A percentile compares a stretch with the other conserved stretches of the same genome.
These are phyloP conservation scores for Ia io DNA, from an alignment of 2,113 vertebrate species.

Conservation along the genomic window DNA sequence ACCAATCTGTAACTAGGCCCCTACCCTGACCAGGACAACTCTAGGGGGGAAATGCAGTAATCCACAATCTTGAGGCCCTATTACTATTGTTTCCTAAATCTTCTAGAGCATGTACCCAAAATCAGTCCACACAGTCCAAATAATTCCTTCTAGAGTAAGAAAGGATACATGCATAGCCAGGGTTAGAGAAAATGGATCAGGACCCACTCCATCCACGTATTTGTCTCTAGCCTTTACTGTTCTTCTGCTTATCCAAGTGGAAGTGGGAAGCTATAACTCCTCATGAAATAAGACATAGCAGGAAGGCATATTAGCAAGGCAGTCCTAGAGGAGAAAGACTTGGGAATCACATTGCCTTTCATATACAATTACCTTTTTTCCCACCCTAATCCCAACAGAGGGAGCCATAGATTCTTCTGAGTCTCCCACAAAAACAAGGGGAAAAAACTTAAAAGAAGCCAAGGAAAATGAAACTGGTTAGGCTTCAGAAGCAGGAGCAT, in stretches of 20 bases:
- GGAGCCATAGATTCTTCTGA: not conserved
- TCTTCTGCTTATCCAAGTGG: slow-evolving; percentile 9
- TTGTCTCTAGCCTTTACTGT: not conserved
- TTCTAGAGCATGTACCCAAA: not conserved
- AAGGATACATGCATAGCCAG: not conserved
- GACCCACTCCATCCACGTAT: not conserved
- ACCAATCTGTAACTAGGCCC: not conserved
- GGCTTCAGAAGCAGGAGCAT: slow-evolving; percentile 44
- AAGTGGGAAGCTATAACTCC: not conserved
- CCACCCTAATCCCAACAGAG: not conserved
- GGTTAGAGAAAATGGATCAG: slow-evolving; percentile 20
- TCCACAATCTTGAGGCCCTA: not conserved
- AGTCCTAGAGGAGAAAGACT: slow-evolving; percentile 2
- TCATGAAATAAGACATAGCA: slow-evolving; percentile 20
- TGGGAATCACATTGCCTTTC: not conserved
- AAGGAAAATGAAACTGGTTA: slow-evolving; percentile 26
- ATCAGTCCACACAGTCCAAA: not conserved
- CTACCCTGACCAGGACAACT: not conserved
- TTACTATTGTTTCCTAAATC: not conserved
- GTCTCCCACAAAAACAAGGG: not conserved
- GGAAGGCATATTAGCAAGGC: slow-evolving; percentile 17
- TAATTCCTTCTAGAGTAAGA: not conserved
- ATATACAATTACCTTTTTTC: not conserved
- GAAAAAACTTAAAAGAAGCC: not conserved
- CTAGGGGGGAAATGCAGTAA: not conserved